Evolutionary conservation across 92 coral and sea anemone species (phyloP), one percentile per base, ranked within the genome.

Genomic region (Umimayanthus kanabou): DNA sequence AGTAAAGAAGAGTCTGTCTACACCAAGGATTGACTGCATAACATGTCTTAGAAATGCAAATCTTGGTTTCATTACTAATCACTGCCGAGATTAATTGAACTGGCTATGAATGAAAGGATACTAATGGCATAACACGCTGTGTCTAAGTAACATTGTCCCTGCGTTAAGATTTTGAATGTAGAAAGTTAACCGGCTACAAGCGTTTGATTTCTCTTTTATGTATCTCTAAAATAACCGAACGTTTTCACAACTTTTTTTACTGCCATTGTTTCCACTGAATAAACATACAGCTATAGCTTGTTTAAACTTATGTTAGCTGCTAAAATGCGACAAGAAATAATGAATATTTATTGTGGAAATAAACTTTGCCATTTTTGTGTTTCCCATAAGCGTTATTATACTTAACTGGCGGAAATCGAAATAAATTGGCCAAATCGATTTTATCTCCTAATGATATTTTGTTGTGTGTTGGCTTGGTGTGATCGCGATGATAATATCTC

Each of bases 391-490:
- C 74, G 28, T 83, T 45, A 47, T 83, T 49, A 83, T 28, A 43
- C 65, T 70, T 42, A 83, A 83, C 77, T 45, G 26, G 87, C 87
- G 87, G 87, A 83, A 83, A 83, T 83, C 87, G 69, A 69, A 83
- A 70, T 28, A 83, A 83, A 83, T 70, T 83, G 87, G 64, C 33
- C 37, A 70, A 82, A 39, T 80, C 30, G 45, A 80, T 15, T 80
- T 22, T 18, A 4, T 7, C 43, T 22, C 40, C 8, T 26, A 13
- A 58, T 80, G 71, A 55, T 30, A 29, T 30, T 53, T 13, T 29
- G 28, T 49, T 26, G 23, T 28, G 40, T 15, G 55, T 55, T 9
- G 37, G 58, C 16, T 49, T 45, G 81, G 26, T 55, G 26, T n/a
- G 65, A 5, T 20, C 26, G 20, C 22, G 69, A 22, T 61, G 69